Evolutionary conservation across 1,140 invertebrate species (phyloP), one percentile per base, ranked within the genome.

Genomic region (Drosophila bifasciata): DNA sequence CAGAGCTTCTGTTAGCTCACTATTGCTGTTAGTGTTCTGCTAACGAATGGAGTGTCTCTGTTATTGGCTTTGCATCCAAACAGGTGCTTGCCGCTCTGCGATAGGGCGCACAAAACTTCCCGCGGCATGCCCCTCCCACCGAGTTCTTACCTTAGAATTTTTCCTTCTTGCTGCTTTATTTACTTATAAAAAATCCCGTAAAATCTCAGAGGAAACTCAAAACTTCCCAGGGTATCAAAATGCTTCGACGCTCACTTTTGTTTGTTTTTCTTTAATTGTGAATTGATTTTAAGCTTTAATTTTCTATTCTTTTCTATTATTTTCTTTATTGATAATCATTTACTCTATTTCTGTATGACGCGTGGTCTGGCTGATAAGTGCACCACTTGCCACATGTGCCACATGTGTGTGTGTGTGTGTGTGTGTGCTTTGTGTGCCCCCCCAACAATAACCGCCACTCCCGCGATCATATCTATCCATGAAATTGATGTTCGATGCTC

Each of bases 281-380:
- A 68, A 79, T 79, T 71, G 70, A 71, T 75, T 84, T 84, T 64
- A 70, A 79, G 79, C 75, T 64, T 76, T 56, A 75, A 53, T 21
- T 21, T 69, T 28, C 21, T 21, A 39, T 67, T 16, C 13, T 28
- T 51, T 66, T 16, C 21, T 21, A 36, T 53, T 16, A 6, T 28
- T 51, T 66, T n/a, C 32, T 53, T 44, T 57, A n/a, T 49, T 56
- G 49, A 45, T 71, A 51, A 56, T 40, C 36, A 61, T 25, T 50
- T 45, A 32, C 44, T 51, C 46, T 56, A 50, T 36, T 17, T 28
- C 43, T 3, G 7, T 23, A 4, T 7, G 19, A 11, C 5, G 21
- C 19, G 46, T 19, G 7, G 13, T 19, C 11, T 62, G 50, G 58
- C 36, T 55, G 74, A 78, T 78, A 72, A 78, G 71, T 71, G 51